phyloP scores from a whole-genome alignment of 2,797 vertebrate species.

The Sebastes diploproa region DNA sequence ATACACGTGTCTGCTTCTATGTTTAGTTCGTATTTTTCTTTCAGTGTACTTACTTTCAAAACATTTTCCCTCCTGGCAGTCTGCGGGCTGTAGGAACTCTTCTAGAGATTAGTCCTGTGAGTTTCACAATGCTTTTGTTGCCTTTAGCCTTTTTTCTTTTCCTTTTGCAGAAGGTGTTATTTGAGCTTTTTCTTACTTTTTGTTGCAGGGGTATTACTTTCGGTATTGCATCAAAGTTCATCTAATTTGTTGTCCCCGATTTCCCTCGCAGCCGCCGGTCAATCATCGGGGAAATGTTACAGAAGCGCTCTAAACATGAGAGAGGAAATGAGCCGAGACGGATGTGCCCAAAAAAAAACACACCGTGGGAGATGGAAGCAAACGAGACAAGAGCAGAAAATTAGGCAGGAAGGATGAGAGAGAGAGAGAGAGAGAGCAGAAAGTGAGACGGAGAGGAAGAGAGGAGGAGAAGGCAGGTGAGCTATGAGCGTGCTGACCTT shows the following conservation, averaged over 20 bases:
- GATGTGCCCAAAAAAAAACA: constrained; percentile 47
- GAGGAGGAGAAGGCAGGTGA: constrained; percentile 53
- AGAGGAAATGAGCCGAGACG: constrained; percentile 52
- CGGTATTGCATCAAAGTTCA: constrained; percentile 43
- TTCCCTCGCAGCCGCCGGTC: constrained; percentile 48
- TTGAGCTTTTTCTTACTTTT: constrained; percentile 37
- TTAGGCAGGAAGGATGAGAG: constrained; percentile 28
- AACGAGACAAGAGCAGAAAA: constrained; percentile 45
- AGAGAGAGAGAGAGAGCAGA: constrained; percentile 19
- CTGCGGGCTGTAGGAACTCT: constrained; percentile 44
- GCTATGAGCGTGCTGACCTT: constrained; percentile 62
- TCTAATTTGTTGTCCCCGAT: constrained; percentile 59
- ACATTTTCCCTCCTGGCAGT: constrained; percentile 38
- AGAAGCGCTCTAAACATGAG: constrained; percentile 42
- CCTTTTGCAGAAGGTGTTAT: constrained; percentile 27
- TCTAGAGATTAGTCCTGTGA: constrained; percentile 46
- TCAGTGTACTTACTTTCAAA: constrained; percentile 28
- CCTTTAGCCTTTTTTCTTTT: constrained; percentile 22
- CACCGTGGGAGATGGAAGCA: constrained; percentile 45
- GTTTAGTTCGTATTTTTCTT: constrained; percentile 37
- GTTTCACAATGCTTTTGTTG: constrained; percentile 46
- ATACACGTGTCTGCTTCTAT: constrained; percentile 10
- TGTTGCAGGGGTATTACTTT: constrained; percentile 39
- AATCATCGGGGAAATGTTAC: constrained; percentile 55
- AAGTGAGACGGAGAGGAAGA: constrained; percentile 16